These are phyloP conservation scores for Chlamydotis undulata DNA, from an alignment of 2,113 vertebrate genomes.

Conservation along the genomic window DNA sequence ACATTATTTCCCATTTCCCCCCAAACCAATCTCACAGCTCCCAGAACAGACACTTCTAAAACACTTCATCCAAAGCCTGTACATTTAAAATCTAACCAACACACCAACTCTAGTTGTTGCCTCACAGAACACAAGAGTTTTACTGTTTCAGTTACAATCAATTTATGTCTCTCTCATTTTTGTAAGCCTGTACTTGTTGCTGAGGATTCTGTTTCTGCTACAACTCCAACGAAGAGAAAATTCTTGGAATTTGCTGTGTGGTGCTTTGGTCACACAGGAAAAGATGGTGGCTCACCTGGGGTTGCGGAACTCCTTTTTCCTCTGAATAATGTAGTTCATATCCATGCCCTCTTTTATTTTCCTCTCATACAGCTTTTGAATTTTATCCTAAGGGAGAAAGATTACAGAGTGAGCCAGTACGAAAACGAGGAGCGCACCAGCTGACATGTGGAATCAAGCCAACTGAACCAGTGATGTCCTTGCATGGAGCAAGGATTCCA, in stretches of 20 bases:
- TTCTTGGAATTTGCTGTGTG: neutral
- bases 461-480: neutral
- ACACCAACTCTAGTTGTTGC: neutral
- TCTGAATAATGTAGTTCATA: slow-evolving; percentile 96
- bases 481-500: neutral
- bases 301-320: slow-evolving; percentile 97
- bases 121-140: neutral
- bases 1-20: neutral
- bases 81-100: neutral
- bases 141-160: neutral
- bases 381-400: slow-evolving; percentile 86
- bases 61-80: neutral
- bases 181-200: neutral
- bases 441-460: neutral
- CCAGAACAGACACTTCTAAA: neutral
- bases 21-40: neutral
- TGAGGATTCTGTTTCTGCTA: neutral
- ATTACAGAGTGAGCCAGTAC: neutral
- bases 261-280: neutral
- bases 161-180: neutral
- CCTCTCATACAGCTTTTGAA: slow-evolving; percentile 92
- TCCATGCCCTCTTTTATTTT: slow-evolving; percentile 94
- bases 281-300: slow-evolving; percentile 83
- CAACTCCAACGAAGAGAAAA: neutral
- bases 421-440: neutral